Conservation (phyloP, 2,797 vertebrate genomes). For the Melanogrammus aeglefinus region DNA sequence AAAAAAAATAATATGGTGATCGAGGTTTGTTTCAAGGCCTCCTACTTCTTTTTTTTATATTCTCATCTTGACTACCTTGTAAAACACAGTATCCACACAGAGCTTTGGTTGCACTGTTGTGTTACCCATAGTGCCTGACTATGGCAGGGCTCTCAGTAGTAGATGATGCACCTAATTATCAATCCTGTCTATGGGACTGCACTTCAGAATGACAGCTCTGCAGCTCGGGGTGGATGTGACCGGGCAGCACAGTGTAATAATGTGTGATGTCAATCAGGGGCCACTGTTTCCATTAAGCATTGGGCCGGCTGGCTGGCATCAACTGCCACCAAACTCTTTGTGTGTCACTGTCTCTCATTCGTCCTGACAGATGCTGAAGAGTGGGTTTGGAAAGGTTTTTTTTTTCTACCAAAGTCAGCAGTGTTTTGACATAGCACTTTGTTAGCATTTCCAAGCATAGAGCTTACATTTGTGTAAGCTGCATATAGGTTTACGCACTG, state of each 20-base stretch:
- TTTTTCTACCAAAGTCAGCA: conserved; percentile 40
- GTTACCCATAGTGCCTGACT: neutral
- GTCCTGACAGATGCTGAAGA: conserved; percentile 57
- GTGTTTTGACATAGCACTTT: conserved; percentile 58
- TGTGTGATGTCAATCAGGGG: conserved; percentile 55
- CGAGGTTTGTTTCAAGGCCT: neutral
- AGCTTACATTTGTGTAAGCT: conserved; percentile 44
- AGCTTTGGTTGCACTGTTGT: neutral
- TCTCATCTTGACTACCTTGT: neutral
- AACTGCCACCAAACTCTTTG: conserved; percentile 47
- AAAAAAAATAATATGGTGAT: neutral
- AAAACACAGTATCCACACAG: neutral
- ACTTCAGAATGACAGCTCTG: conserved; percentile 45
- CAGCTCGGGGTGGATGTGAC: conserved; percentile 27
- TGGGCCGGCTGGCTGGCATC: conserved; percentile 45
- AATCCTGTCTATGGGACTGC: conserved; percentile 22
- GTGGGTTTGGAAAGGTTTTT: conserved; percentile 31
- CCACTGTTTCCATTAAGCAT: conserved; percentile 40
- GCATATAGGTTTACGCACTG: conserved; percentile 9
- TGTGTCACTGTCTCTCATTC: conserved; percentile 50
- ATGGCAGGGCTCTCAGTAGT: neutral
- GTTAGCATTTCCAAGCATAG: conserved; percentile 39
- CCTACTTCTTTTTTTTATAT: neutral
- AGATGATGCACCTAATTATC: conserved; percentile 35
- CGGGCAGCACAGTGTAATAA: conserved; percentile 33